Evolutionary conservation across 2,113 vertebrate genomes (phyloP).

Genomic region (Antechinus flavipes): DNA sequence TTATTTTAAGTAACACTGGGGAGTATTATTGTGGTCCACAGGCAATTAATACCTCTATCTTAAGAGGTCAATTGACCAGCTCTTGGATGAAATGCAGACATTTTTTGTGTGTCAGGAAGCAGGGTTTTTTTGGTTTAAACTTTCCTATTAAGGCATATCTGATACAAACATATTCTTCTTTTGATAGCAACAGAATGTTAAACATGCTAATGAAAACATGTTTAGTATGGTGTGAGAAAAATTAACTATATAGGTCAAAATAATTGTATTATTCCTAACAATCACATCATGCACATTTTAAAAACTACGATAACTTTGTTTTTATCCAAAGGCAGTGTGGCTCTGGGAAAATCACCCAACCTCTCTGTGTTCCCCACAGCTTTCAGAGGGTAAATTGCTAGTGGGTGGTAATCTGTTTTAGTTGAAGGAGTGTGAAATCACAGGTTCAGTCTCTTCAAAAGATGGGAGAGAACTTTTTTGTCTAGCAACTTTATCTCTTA

Average conservation of each 20-base stretch:
- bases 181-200: slow-evolving; percentile 51
- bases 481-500: no score
- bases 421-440: no score
- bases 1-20: neutral
- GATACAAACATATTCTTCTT: slow-evolving; percentile 61
- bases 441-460: no score
- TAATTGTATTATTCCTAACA: neutral
- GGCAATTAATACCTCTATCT: neutral
- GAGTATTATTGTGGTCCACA: neutral
- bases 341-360: no score
- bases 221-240: neutral
- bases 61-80: slow-evolving; percentile 21
- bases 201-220: slow-evolving; percentile 5
- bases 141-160: slow-evolving; percentile 72
- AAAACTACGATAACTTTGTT: no score
- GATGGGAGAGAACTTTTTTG: no score
- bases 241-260: neutral
- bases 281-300: neutral
- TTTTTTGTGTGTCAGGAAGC: slow-evolving; percentile 77
- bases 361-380: no score
- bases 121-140: slow-evolving; percentile 74
- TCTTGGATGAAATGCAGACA: slow-evolving; percentile 80
- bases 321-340: no score
- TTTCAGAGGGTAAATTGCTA: no score
- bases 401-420: no score